These are phyloP conservation scores for Thymelicus acteon DNA, from an alignment of 2,888 invertebrate genomes.

Conservation along the genomic window DNA sequence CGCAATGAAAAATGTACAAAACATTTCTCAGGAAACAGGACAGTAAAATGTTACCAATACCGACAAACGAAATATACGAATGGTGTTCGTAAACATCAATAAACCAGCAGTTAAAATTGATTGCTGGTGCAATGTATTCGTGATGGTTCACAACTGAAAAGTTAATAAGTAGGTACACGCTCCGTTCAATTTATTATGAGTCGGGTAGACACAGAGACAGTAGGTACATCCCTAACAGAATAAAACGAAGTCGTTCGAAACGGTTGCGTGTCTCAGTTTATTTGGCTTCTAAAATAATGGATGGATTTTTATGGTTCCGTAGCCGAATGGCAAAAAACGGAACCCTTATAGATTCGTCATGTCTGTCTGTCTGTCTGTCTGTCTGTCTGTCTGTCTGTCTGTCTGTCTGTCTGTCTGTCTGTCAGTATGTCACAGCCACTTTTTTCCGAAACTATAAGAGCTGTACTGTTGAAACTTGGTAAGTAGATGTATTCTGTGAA, in stretches of 20 bases:
- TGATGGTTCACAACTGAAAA: slow-evolving; percentile 17
- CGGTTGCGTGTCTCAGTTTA: neutral
- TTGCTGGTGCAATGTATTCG: slow-evolving; percentile 23
- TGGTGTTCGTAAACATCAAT: slow-evolving; percentile 26
- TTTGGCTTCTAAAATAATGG: too few relatives aligned
- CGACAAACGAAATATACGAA: slow-evolving; percentile 9
- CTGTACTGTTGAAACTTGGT: too few relatives aligned
- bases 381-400: too few relatives aligned
- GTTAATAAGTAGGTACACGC: slow-evolving; percentile 9
- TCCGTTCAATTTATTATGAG: slow-evolving; percentile 10
- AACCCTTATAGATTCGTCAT: too few relatives aligned
- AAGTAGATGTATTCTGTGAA: too few relatives aligned
- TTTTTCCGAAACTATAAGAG: too few relatives aligned
- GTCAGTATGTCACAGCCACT: too few relatives aligned
- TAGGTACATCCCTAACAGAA: neutral
- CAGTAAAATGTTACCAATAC: slow-evolving; percentile 14
- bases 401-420: too few relatives aligned
- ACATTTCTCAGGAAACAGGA: neutral
- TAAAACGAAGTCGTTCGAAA: neutral
- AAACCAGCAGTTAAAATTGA: slow-evolving; percentile 27
- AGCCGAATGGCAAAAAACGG: too few relatives aligned
- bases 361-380: too few relatives aligned
- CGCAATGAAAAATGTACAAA: too few relatives aligned
- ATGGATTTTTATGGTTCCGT: too few relatives aligned
- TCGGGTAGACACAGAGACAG: slow-evolving; percentile 1